Conservation (phyloP, 2,797 vertebrate species). For the Sus cebifrons region DNA sequence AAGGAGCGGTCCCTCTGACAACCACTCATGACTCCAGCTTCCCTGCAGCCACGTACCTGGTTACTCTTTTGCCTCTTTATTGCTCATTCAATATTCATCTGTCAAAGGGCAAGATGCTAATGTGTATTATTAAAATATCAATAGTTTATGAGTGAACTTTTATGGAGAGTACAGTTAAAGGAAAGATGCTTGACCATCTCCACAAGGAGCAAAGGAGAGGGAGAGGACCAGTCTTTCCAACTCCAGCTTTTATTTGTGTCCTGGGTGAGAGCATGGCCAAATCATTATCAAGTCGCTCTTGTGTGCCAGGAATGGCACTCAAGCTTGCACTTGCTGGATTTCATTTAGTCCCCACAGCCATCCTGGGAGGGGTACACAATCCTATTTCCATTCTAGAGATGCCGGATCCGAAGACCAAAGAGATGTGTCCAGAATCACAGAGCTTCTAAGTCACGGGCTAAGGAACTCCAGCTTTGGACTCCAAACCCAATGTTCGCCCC, state of each 20-base stretch:
- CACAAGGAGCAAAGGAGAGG: not conserved
- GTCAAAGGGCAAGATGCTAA: constrained; percentile 84
- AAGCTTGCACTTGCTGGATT: not conserved
- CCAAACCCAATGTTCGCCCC: not conserved
- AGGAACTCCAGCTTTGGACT: not conserved
- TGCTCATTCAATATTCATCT: constrained; percentile 79
- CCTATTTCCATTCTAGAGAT: not conserved
- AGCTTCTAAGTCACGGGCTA: not conserved
- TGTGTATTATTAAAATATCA: constrained; percentile 87
- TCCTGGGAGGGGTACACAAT: not conserved
- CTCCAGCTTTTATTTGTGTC: not conserved
- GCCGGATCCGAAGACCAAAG: not conserved
- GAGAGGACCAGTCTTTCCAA: not conserved
- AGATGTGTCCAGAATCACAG: not conserved
- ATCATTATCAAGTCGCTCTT: not conserved
- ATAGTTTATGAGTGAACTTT: constrained; percentile 86
- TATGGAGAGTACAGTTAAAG: constrained; percentile 74
- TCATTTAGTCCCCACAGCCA: not conserved
- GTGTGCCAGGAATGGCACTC: not conserved
- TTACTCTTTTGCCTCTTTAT: constrained; percentile 73
- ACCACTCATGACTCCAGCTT: not conserved
- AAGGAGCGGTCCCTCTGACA: constrained; percentile 12
- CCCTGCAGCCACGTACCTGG: not conserved
- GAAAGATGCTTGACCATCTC: constrained; percentile 68
- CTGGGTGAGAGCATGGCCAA: not conserved